Evolutionary conservation across 2,113 vertebrate genomes (phyloP), one percentile per base, ranked within the genome.

Genomic region (Aplodontia rufa): DNA sequence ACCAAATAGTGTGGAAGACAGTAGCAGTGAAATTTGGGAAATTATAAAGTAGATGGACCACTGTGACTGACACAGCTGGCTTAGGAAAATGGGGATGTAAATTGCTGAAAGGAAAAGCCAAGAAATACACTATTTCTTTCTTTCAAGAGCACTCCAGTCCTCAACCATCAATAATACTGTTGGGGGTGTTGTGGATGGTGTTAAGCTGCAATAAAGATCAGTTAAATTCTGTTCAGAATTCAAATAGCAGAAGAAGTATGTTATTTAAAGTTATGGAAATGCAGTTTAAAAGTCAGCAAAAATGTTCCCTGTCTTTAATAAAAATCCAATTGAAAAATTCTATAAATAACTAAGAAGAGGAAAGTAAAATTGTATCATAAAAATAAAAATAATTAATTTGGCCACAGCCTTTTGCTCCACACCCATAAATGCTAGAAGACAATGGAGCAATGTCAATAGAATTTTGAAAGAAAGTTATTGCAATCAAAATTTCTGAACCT

Each of bases 181-280:
- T 8, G 32, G 55, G 49, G 83, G 12, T 40, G 37, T 40, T 24
- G 9, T n/a, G 32, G n/a, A 45, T 60, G n/a, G 24, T 26, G 7
- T 30, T 83, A 60, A 53, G 37, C 64, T 87, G 26, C n/a, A 90
- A 64, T 24, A 88, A 74, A 11, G 14, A 84, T 62, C n/a, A 30
- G 42, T 62, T 95, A 53, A 88, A 93, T 71, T 92, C 86, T 60
- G 7, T 76, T 86, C 32, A 92, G 68, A 90, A 92, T 60, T 60
- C 64, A 95, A 53, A 32, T 51, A 75, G 58, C 17, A 75, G 11
- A 62, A 26, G 45, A 83, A 64, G 11, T 12, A 64, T 55, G 42
- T 24, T 20, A 66, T 40, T 92, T 89, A 91, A 53, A 66, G 28
- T 80, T 89, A 89, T 35, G 6, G 12, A 37, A 75, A 64, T 30